Conservation (phyloP, 2,113 vertebrate species). For the Epinephelus moara region DNA sequence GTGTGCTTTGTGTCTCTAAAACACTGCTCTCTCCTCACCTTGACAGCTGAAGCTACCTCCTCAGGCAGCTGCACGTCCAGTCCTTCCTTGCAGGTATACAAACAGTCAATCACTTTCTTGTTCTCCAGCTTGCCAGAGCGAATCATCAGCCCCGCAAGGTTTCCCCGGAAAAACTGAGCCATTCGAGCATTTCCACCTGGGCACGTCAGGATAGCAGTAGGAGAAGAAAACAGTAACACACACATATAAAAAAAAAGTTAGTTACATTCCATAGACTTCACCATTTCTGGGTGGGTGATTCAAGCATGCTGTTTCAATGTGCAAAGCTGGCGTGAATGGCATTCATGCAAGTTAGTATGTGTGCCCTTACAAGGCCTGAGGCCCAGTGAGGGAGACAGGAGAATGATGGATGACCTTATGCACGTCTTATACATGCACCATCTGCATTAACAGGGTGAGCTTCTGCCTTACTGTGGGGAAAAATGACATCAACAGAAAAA, state of each 20-base stretch:
- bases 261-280: constrained; percentile 18
- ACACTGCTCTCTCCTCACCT: constrained; percentile 85
- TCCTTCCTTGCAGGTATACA: constrained; percentile 98
- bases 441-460: constrained; percentile 46
- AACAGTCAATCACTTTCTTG: constrained; percentile 97
- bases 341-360: constrained; percentile 93
- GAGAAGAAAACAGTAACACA: constrained; percentile 29
- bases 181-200: constrained; percentile 91
- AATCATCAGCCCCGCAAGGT: constrained; percentile 93
- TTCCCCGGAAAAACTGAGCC: constrained; percentile 96
- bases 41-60: constrained; percentile 87
- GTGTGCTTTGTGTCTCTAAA: not conserved
- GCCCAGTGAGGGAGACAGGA: constrained; percentile 45
- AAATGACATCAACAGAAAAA: constrained; percentile 11
- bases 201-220: not conserved
- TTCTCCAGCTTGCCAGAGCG: constrained; percentile 94
- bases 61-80: constrained; percentile 91
- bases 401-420: constrained; percentile 67
- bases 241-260: constrained; percentile 11
- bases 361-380: constrained; percentile 57
- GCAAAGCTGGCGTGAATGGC: constrained; percentile 60
- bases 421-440: constrained; percentile 85
- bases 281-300: constrained; percentile 43
- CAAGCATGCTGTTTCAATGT: constrained; percentile 73
- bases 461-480: constrained; percentile 23